Base-by-base conservation (phyloP, 2,113 vertebrate species). In the Vicugna pacos region DNA sequence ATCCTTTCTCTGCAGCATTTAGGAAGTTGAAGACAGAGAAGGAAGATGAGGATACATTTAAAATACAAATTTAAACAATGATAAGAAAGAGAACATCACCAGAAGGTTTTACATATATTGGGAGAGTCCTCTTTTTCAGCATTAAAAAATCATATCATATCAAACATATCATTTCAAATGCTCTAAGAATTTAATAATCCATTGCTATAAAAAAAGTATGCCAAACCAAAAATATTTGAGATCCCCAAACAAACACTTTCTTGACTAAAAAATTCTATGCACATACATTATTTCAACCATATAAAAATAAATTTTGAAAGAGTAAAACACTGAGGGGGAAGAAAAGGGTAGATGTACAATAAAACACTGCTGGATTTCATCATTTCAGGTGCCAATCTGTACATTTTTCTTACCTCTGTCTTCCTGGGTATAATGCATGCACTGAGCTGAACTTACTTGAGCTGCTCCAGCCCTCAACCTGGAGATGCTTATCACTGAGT, bases 1-100 rank as follows among this genome's bases (percentile, higher is more conserved):
- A 65, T 77, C 13, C 6, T 60, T 35, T 91, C 69, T 82, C 54
- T 72, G 11, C 6, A 32, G 16, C 19, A 77, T 48, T 69, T 86
- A 94, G 46, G 46, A 89, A 79, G 48, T 35, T 89, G 50, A 92
- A 91, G 65, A 81, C 24, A 93, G 50, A 64, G 24, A 96, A 46
- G 0, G n/a, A 93, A 60, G 26, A 67, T 11, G 15, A 75, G 7
- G 48, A 14, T 58, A 79, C n/a, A 5, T 93, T 89, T 89, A 93
- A 93, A 91, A 81, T 12, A 67, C n/a, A 80, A 80, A 58, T 58
- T 87, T 85, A 85, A 79, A 86, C 60, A 19, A 73, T 12, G 4
- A 14, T 67, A 73, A 69, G n/a, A 15, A 82, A 88, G n/a, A 79
- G 77, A 83, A 10, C 20, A 60, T 58, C 35, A 82, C 13, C 48